Conservation (phyloP, 2,888 invertebrate species). For the Tenthredo scrophulariae region DNA sequence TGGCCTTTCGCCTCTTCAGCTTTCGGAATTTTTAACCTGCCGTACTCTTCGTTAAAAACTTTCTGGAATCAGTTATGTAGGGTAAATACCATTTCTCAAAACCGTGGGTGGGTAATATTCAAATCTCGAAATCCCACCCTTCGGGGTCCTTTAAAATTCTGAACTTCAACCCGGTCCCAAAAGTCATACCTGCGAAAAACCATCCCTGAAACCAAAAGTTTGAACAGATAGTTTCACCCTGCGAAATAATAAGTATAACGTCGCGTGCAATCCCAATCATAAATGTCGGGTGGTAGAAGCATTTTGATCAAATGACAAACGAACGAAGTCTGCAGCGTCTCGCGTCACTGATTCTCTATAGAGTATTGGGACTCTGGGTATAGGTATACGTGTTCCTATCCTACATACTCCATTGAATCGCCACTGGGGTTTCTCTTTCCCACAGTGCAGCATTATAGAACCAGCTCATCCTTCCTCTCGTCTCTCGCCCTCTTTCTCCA, state of each 20-base stretch:
- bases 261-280: neutral
- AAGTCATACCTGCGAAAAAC: neutral
- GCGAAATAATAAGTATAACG: neutral
- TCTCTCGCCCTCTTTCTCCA: conserved; percentile 50
- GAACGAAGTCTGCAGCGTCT: conserved; percentile 32
- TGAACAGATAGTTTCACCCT: neutral
- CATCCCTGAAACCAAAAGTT: neutral
- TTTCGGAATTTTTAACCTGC: too few species aligned
- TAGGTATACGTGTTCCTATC: neutral
- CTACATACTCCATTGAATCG: conserved; percentile 23
- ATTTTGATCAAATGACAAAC: conserved; percentile 59
- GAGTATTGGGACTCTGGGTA: conserved; percentile 32
- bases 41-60: too few species aligned
- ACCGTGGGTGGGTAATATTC: too few species aligned
- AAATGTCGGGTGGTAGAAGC: conserved; percentile 6
- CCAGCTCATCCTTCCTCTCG: conserved; percentile 38
- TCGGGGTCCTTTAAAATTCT: neutral
- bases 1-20: too few species aligned
- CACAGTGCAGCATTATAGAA: conserved; percentile 53
- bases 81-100: too few species aligned
- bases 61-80: too few species aligned
- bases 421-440: conserved; percentile 48
- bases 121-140: too few species aligned
- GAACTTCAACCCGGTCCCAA: neutral
- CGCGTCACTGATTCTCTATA: conserved; percentile 53